phyloP scores from a whole-genome alignment of 2,113 vertebrate species.

The Caranx ignobilis region DNA sequence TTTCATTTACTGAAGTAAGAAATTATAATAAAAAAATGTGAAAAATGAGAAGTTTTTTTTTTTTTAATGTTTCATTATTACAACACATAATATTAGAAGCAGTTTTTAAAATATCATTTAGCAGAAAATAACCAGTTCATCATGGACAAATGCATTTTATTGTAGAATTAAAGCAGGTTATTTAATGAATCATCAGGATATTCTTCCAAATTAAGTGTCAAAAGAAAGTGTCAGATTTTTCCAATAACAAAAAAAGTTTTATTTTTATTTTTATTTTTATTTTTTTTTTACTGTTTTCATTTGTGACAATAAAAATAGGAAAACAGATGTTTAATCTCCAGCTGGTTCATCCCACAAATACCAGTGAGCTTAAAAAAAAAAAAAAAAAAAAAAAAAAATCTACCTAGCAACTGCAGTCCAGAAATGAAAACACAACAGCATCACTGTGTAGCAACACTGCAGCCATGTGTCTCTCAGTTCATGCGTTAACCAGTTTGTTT shows the following conservation, averaged over 20 bases:
- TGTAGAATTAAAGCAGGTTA: conserved; percentile 45
- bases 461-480: conserved; percentile 21
- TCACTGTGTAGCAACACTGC: conserved; percentile 10
- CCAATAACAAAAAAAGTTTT: conserved; percentile 34
- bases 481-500: conserved; percentile 37
- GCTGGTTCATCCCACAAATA: conserved; percentile 30
- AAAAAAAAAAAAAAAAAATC: conserved; percentile 8
- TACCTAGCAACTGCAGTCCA: conserved; percentile 45
- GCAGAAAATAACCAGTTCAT: too few relatives aligned
- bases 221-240: conserved; percentile 38
- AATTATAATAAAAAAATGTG: not conserved
- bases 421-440: conserved; percentile 38
- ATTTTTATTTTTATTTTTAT: conserved; percentile 17
- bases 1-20: not conserved
- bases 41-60: not conserved
- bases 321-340: conserved; percentile 48
- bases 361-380: conserved; percentile 10
- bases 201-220: conserved; percentile 43
- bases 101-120: not conserved
- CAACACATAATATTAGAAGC: not conserved
- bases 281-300: conserved; percentile 27
- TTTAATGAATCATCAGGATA: conserved; percentile 11
- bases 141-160: conserved; percentile 30
- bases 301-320: conserved; percentile 42
- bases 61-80: too few relatives aligned